Evolutionary conservation across 2,797 vertebrate species (phyloP).

Genomic region (Yasuhikotakia modesta): DNA sequence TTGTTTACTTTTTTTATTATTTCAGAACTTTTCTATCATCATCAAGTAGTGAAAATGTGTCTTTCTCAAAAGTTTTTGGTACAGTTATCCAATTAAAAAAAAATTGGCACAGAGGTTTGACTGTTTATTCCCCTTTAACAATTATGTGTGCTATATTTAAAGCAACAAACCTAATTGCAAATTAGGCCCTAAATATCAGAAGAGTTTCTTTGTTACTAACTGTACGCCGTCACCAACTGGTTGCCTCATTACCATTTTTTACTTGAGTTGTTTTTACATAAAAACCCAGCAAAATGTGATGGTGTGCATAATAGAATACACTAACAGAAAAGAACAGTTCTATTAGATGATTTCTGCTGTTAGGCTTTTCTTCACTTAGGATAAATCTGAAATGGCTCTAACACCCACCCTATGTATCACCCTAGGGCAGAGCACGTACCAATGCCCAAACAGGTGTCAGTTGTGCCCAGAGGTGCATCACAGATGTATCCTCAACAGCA

Average conservation of each 20-base stretch:
- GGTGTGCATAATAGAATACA: neutral
- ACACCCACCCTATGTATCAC: conserved; percentile 80
- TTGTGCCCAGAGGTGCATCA: conserved; percentile 83
- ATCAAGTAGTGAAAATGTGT: too few relatives aligned
- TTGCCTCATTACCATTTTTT: too few relatives aligned
- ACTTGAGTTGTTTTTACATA: too few relatives aligned
- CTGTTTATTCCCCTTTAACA: neutral
- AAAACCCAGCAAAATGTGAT: neutral
- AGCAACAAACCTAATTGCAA: neutral
- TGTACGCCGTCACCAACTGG: too few relatives aligned
- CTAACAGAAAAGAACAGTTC: neutral
- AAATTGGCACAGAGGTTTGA: too few relatives aligned
- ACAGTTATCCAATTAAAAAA: too few relatives aligned
- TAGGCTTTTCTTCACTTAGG: conserved; percentile 75
- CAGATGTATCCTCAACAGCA: conserved; percentile 86
- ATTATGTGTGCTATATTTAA: neutral
- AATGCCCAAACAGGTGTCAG: conserved; percentile 86
- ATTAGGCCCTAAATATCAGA: neutral
- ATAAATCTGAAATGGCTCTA: conserved; percentile 86
- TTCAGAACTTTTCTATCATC: neutral
- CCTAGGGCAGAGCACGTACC: conserved; percentile 82
- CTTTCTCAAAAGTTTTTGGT: too few relatives aligned
- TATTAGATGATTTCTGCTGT: conserved; percentile 4
- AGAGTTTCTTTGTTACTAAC: neutral
- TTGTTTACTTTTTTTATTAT: neutral